Evolutionary conservation across 2,113 vertebrate genomes (phyloP), one percentile per base, ranked within the genome.

Genomic region (Menidia beryllina): DNA sequence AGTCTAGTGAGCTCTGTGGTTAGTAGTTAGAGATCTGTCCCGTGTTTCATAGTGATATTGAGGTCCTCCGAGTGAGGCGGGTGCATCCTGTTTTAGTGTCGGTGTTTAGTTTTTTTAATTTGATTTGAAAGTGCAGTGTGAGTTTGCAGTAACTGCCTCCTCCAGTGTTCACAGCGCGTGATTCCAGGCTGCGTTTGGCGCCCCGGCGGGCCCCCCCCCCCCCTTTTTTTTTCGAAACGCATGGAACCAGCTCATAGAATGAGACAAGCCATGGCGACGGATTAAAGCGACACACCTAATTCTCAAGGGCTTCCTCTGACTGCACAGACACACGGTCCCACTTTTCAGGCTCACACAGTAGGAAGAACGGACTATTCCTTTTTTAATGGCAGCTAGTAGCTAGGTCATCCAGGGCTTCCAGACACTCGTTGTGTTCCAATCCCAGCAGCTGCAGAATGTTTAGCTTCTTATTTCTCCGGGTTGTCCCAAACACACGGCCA

Each of bases 391-490:
- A 93, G 93, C 93, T 94, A 93, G 87, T 90, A 91, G 91, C 93
- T 89, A 93, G 86, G 87, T 93, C 93, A 92, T 88, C 86, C 93
- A 93, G 93, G 90, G 93, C 93, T 94, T 94, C 93, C 93, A 93
- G 75, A 91, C 89, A 85, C 87, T 49, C 52, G 39, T 83, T 76
- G 85, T 90, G 83, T 88, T 89, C 81, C 73, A 91, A 92, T 80
- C 85, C 87, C 90, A 90, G 85, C 90, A 88, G 87, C 91, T 91
- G 85, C 88, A 81, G 86, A 90, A 90, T 90, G 86, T 91, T 77
- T 82, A 75, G 62, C 75, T 79, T 69, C 26, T 49, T 38, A 12
- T 30, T 52, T 74, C 56, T 43, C 21, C 34, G 17, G 21, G 63
- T 38, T 17, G 54, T 74, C 69, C 72, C 75, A 34, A n/a, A n/a